A percentile compares a stretch with the other conserved stretches of the same genome.
phyloP scores from a whole-genome alignment of 1,140 invertebrate genomes.

The Asobara japonica region DNA sequence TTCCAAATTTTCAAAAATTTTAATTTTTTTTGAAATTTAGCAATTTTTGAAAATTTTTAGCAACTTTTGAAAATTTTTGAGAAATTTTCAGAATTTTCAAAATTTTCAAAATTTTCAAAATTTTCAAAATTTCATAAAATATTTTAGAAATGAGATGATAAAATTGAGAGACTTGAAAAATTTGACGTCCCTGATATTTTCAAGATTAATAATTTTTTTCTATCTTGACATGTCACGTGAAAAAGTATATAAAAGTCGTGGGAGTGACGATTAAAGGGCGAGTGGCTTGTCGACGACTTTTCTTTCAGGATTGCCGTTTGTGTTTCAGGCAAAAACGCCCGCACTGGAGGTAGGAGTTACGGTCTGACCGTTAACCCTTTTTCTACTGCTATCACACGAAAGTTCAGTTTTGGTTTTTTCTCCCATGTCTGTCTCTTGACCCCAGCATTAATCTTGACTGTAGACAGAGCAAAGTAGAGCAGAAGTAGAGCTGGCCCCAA shows the following conservation, averaged over 20 bases:
- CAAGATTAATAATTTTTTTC: too few species aligned
- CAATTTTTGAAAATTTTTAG: too few species aligned
- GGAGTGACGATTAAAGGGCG: slow-evolving; percentile 1
- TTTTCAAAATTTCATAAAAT: too few species aligned
- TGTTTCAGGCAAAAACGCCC: slow-evolving; percentile 66
- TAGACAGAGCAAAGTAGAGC: neutral
- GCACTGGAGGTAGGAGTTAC: slow-evolving; percentile 63
- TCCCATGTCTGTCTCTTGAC: slow-evolving; percentile 11
- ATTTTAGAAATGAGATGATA: too few species aligned
- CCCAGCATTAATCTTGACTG: neutral
- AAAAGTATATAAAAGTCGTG: neutral
- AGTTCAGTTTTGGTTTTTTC: slow-evolving; percentile 17
- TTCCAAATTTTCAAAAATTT: too few species aligned
- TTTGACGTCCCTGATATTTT: too few species aligned
- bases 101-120: too few species aligned
- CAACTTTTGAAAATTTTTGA: too few species aligned
- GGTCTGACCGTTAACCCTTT: slow-evolving; percentile 46
- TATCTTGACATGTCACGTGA: too few species aligned
- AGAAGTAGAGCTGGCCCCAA: neutral
- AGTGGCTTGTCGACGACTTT: slow-evolving; percentile 24
- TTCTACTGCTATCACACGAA: slow-evolving; percentile 27
- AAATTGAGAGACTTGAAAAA: too few species aligned
- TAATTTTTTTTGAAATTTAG: too few species aligned
- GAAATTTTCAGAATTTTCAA: too few species aligned
- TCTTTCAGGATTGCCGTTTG: slow-evolving; percentile 61